Evolutionary conservation across 2,113 vertebrate genomes (phyloP).

Genomic region (Serinus canaria): DNA sequence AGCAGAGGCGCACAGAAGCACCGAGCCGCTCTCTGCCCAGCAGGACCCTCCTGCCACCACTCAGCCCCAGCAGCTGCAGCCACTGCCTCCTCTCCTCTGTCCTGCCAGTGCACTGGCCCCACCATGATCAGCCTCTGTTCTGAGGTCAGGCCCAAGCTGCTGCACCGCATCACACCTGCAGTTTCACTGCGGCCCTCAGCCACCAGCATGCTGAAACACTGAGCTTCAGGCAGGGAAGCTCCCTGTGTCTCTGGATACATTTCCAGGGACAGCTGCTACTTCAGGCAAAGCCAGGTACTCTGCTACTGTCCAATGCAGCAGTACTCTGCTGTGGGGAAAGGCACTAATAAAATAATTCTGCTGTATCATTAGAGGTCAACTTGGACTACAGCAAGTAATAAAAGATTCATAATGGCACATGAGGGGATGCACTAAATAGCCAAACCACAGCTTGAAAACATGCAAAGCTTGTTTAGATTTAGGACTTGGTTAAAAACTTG

Average conservation of each 20-base stretch:
- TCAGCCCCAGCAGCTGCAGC: not conserved
- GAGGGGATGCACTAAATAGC: slow-evolving; percentile 9
- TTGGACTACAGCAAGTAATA: not conserved
- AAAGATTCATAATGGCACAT: slow-evolving; percentile 47
- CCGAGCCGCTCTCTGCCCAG: rapidly evolving
- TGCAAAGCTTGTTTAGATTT: not conserved
- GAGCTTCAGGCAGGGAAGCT: not conserved
- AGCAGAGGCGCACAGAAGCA: not conserved
- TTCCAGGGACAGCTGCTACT: not conserved
- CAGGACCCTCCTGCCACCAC: not conserved
- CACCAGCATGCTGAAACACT: rapidly evolving
- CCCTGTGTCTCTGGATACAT: not conserved
- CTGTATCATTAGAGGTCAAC: slow-evolving; percentile 51
- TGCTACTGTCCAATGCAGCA: not conserved
- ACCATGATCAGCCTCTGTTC: not conserved
- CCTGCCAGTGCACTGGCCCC: not conserved
- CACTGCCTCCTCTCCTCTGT: not conserved
- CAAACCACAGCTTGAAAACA: not conserved
- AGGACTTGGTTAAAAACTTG: not conserved
- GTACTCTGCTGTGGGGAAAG: not conserved
- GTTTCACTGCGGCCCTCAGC: not conserved
- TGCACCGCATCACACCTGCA: not conserved
- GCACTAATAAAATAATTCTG: slow-evolving; percentile 18
- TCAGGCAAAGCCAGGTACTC: not conserved
- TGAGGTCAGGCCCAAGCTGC: not conserved